Evolutionary conservation across 2,888 invertebrate species (phyloP), one percentile per base, ranked within the genome.

Genomic region (Deilephila porcellus): DNA sequence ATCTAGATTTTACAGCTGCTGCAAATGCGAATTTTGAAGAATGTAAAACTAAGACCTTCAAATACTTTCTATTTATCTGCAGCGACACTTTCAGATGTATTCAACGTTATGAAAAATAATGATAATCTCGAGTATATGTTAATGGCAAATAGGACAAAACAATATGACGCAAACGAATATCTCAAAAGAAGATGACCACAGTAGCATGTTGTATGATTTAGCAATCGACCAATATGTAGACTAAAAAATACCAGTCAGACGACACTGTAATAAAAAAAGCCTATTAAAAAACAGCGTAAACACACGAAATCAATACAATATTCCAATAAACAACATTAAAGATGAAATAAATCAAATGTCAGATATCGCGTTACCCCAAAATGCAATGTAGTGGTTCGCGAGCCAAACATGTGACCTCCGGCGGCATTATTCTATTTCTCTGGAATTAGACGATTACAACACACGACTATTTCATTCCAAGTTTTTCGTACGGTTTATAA

Each of bases 361-460:
- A 72, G 76, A 79, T 81, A 76, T 81, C 76, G 67, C 63, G 71
- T 81, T 80, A 76, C 81, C 77, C 67, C 77, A 72, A 77, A 78
- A 80, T 78, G 80, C 79, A 76, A 79, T 76, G 74, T 76, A 77
- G 72, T 75, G 71, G 71, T 70, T 74, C 72, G 53, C 72, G 74
- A 77, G 84, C 86, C 86, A 86, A 85, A 77, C 78, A 75, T 74
- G 78, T 83, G 90, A 90, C 89, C 91, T 90, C 88, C 86, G 78
- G 76, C 71, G 60, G 82, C 82, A 87, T 88, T 86, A 90, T 89
- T 88, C 86, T 86, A 89, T 90, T 89, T 89, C 88, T 88, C 91
- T 90, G 85, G 86, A 91, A 89, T 91, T 92, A 92, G 90, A 89
- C 82, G 82, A 90, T 92, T 92, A 90, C 92, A 89, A 86, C 90